Evolutionary conservation across 2,797 vertebrate genomes (phyloP), one percentile per base, ranked within the genome.

Genomic region (Xiphophorus birchmanni): DNA sequence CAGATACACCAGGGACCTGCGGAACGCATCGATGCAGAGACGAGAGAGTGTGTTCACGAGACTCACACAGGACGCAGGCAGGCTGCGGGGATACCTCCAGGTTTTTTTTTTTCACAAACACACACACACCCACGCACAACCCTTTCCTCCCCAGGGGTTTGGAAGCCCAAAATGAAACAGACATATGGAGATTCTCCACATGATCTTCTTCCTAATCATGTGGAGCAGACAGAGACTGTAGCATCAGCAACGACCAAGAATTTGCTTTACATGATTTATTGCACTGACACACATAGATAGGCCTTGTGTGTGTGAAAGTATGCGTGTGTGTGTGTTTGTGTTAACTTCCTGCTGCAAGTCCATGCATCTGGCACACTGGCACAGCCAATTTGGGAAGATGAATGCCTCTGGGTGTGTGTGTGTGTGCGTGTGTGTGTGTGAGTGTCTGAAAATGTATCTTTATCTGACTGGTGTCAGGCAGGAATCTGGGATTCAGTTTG

Each of bases 231-330:
- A 58, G 89, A 93, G 93, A 92, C 80, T 92, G 91, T 92, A 89
- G 89, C 87, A 91, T 93, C 93, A 93, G 92, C 92, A 94, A 86
- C 93, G 90, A 90, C 87, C 92, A 83, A 91, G 86, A 90, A 89
- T 90, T 93, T 94, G 93, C 92, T 95, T 95, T 94, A 92, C 90
- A 92, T 94, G 94, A 95, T 94, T 95, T 94, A 94, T 93, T 92
- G 89, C 88, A 87, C 91, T 82, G 87, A 88, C 86, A 85, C 80
- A 88, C 83, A 81, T 37, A 26, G 54, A 56, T 56, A 82, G 75
- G 72, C 78, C 81, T 56, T 77, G 75, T 71, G 63, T 42, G 40
- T 21, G 54, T 12, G 26, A 58, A 58, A 48, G 74, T 65, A 67
- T 47, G 60, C 75, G 58, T 73, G 63, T 29, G 74, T 29, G 74